phyloP scores from a whole-genome alignment of 1,140 invertebrate genomes.

The Drosophila arawakana region DNA sequence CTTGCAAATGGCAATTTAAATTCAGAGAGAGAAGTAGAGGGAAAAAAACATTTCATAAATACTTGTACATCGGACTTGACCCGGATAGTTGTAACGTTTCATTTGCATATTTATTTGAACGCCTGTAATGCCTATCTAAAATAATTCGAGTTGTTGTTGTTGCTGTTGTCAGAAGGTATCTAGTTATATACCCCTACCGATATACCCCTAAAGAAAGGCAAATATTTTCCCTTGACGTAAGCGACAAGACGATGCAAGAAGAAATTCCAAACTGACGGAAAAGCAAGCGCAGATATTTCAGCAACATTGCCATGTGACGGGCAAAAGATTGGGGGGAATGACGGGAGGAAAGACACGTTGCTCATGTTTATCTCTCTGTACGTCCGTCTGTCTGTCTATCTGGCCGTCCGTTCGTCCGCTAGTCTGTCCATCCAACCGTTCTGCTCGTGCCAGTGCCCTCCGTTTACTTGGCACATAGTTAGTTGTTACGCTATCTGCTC shows the following conservation, averaged over 20 bases:
- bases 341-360: conserved; percentile 10
- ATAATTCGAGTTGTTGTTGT: conserved; percentile 34
- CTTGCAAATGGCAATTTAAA: conserved; percentile 13
- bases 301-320: conserved; percentile 48
- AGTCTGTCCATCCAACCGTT: conserved; percentile 10
- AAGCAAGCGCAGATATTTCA: conserved; percentile 74
- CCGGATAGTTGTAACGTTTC: conserved; percentile 51
- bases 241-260: conserved; percentile 59
- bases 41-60: conserved; percentile 3
- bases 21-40: background rate
- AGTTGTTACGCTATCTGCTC: conserved; percentile 68
- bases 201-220: conserved; percentile 28
- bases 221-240: conserved; percentile 70
- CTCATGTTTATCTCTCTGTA: conserved; percentile 44
- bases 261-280: conserved; percentile 81
- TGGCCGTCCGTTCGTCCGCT: conserved; percentile 1
- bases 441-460: conserved; percentile 8
- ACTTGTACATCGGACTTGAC: conserved; percentile 24
- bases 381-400: background rate
- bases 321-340: conserved; percentile 1
- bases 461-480: conserved; percentile 50
- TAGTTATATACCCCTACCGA: background rate
- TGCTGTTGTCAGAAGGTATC: conserved; percentile 9
- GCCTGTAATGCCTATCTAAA: conserved; percentile 40
- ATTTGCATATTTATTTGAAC: conserved; percentile 71